Evolutionary conservation across 2,888 invertebrate genomes (phyloP).

Genomic region (Chirona hameri): DNA sequence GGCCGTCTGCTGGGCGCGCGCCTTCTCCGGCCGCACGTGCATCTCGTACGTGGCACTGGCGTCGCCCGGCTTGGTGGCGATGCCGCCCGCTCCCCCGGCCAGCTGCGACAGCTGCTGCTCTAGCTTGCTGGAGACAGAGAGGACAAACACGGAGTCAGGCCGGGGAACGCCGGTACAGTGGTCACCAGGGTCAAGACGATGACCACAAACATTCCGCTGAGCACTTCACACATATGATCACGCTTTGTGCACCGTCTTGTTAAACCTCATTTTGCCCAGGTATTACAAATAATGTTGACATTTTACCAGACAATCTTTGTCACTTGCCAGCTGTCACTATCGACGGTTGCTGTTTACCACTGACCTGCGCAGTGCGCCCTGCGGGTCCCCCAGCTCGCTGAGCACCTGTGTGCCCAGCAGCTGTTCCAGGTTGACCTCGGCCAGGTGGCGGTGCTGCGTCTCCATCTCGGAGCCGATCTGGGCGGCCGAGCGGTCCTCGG

Average conservation of each 20-base stretch:
- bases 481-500: conserved; percentile 45
- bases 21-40: conserved; percentile 61
- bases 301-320: too few species aligned
- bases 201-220: too few species aligned
- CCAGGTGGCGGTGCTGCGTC: conserved; percentile 62
- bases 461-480: conserved; percentile 56
- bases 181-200: too few species aligned
- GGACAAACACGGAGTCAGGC: too few species aligned
- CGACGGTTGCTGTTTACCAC: background rate
- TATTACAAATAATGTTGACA: too few species aligned
- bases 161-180: too few species aligned
- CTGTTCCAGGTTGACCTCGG: conserved; percentile 61
- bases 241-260: too few species aligned
- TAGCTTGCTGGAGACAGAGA: background rate
- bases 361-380: conserved; percentile 50
- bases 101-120: conserved; percentile 27
- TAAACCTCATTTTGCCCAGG: too few species aligned
- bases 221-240: too few species aligned
- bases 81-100: conserved; percentile 42
- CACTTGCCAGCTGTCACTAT: too few species aligned
- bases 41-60: conserved; percentile 60
- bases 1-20: conserved; percentile 67
- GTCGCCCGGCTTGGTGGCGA: conserved; percentile 29
- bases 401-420: conserved; percentile 62
- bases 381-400: conserved; percentile 59